Evolutionary conservation across 2,113 vertebrate species (phyloP).

Genomic region (Chunga burmeisteri): DNA sequence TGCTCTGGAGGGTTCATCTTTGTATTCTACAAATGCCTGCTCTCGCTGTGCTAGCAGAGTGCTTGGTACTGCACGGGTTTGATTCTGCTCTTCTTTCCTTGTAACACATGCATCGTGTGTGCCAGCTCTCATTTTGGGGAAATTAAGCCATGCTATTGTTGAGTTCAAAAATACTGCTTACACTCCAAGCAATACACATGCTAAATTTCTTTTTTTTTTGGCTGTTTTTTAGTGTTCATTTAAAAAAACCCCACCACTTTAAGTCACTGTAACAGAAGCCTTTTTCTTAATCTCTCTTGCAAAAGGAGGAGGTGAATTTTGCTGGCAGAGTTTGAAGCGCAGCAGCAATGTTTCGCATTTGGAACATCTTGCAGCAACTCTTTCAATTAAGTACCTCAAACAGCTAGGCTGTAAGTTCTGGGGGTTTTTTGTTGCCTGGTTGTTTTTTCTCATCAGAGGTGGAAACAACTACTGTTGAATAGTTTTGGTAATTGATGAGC

Average conservation of each 20-base stretch:
- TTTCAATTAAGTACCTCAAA: neutral
- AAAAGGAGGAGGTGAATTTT: neutral
- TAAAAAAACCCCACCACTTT: neutral
- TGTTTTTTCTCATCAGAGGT: neutral
- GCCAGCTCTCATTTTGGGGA: neutral
- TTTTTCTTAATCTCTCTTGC: neutral
- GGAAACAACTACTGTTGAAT: neutral
- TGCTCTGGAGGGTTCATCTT: neutral
- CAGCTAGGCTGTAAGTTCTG: neutral
- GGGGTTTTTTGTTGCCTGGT: neutral
- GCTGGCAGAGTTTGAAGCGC: neutral
- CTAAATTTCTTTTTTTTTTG: neutral
- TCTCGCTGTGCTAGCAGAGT: neutral
- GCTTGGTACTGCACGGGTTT: neutral
- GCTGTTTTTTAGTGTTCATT: neutral
- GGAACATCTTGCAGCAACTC: neutral
- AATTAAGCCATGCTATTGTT: neutral
- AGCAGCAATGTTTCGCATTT: neutral
- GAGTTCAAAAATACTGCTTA: neutral
- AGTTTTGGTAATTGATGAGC: neutral
- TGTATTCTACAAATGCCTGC: neutral
- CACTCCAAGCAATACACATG: neutral
- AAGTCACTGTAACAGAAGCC: neutral
- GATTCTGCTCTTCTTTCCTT: neutral
- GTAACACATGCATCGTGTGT: fast-evolving